Evolutionary conservation across 2,888 invertebrate species (phyloP), one percentile per base, ranked within the genome.

Genomic region (Polylopha cassiicola): DNA sequence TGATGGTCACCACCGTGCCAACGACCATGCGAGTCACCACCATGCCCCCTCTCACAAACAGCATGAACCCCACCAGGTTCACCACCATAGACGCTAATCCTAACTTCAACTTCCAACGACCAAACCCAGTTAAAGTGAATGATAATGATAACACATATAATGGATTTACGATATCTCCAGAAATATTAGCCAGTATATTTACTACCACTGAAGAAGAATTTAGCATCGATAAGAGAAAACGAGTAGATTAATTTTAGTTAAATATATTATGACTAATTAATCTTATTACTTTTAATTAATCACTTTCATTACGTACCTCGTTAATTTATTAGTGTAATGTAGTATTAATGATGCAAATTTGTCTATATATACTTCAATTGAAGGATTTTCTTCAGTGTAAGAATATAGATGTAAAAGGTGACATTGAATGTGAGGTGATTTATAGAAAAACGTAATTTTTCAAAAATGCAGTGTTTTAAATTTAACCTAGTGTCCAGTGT

Each of bases 341-440:
- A 20, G 20, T 15, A 4, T 29, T 29, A 34, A 29, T 29, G 14
- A 24, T 18, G 20, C n/a, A 20, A 39, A 10, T 28, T 13, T 23
- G 14, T 2, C 18, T 34, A 41, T 41, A 41, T 34, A 11, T 24
- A 11, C n/a, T n/a, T n/a, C n/a, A n/a, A n/a, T n/a, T n/a, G n/a
- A n/a, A n/a, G n/a, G n/a, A n/a, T n/a, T n/a, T n/a, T n/a, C n/a
- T n/a, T n/a, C n/a, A n/a, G n/a, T n/a, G n/a, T n/a, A n/a, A n/a
- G n/a, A n/a, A n/a, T n/a, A n/a, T n/a, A n/a, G n/a, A n/a, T n/a
- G n/a, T n/a, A n/a, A n/a, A n/a, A n/a, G n/a, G n/a, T n/a, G n/a
- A n/a, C n/a, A n/a, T n/a, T n/a, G n/a, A n/a, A n/a, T n/a, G n/a
- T n/a, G n/a, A n/a, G n/a, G n/a, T n/a, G n/a, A n/a, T n/a, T n/a